phyloP scores from a whole-genome alignment of 2,113 vertebrate species.

The Desmodus rotundus region DNA sequence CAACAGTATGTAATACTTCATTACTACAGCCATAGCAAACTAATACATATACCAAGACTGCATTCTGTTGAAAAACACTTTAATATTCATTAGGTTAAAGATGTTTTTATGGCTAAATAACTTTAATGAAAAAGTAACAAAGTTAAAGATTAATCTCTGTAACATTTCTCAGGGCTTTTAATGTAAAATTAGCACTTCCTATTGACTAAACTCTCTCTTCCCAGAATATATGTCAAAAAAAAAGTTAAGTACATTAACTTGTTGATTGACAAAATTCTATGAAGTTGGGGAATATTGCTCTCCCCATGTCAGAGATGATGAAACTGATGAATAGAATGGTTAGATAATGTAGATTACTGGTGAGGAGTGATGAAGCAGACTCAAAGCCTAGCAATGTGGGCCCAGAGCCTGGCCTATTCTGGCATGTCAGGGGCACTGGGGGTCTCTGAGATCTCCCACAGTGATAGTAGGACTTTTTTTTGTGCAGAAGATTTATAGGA shows the following conservation, averaged over 20 bases:
- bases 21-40: neutral
- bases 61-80: neutral
- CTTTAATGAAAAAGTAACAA: neutral
- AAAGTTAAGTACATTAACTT: neutral
- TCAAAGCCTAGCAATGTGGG: neutral
- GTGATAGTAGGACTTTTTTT: neutral
- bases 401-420: neutral
- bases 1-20: neutral
- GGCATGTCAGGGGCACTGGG: accelerated
- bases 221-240: neutral
- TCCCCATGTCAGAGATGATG: neutral
- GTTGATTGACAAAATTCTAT: neutral
- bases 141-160: neutral
- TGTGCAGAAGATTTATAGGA: neutral
- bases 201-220: neutral
- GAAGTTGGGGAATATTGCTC: neutral
- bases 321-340: neutral
- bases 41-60: neutral
- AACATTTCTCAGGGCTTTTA: neutral
- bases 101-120: neutral
- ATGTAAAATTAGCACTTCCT: neutral
- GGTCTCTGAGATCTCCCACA: neutral
- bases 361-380: neutral
- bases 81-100: neutral
- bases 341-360: neutral